These are phyloP conservation scores for Dysmachus trigonus DNA, from an alignment of 2,888 invertebrate species.

Conservation along the genomic window DNA sequence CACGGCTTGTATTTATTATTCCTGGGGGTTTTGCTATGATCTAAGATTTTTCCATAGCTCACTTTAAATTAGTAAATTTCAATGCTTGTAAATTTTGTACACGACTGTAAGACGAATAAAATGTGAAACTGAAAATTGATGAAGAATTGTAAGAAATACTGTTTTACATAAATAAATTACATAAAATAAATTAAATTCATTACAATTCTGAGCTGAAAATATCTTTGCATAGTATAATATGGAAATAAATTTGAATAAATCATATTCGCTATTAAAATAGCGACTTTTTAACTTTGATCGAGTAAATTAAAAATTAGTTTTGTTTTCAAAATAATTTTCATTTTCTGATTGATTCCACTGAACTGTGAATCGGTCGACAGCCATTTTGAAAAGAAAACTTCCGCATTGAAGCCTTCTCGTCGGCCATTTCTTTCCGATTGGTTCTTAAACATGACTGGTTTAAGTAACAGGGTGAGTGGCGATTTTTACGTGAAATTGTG, in stretches of 20 bases:
- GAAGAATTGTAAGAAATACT: too few species aligned
- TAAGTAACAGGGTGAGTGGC: constrained; percentile 78
- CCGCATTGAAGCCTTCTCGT: constrained; percentile 53
- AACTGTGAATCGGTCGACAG: not conserved
- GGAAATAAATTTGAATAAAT: too few species aligned
- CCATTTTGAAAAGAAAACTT: constrained; percentile 51
- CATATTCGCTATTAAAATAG: too few species aligned
- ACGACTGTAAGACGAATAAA: too few species aligned
- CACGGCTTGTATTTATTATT: too few species aligned
- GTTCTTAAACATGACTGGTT: constrained; percentile 82
- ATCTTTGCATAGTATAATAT: too few species aligned
- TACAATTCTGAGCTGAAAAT: not conserved
- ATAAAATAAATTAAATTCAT: not conserved
- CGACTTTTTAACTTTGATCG: not conserved
- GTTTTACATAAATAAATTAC: too few species aligned
- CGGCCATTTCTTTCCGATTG: constrained; percentile 72
- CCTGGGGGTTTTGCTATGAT: too few species aligned
- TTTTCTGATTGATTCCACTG: not conserved
- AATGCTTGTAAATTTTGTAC: too few species aligned
- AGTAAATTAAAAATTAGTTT: not conserved
- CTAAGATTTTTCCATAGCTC: too few species aligned
- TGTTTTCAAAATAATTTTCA: not conserved
- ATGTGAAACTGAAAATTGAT: too few species aligned
- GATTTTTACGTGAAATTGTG: constrained; percentile 20
- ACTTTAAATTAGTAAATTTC: too few species aligned